Conservation (phyloP, 2,888 invertebrate genomes). For the Merodon equestris region DNA sequence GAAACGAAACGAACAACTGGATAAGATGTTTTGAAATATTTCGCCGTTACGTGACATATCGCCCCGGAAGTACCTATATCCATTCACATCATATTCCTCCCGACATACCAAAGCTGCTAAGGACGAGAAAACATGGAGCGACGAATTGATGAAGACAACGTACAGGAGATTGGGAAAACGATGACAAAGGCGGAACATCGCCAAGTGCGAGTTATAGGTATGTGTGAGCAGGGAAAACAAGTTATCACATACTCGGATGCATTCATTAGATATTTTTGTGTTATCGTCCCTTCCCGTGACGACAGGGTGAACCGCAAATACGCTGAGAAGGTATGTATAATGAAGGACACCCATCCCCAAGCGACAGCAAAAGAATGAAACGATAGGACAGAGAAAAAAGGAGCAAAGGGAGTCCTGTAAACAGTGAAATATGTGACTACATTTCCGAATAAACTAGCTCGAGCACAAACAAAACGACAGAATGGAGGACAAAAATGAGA, state of each 20-base stretch:
- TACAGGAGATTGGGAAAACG: background rate
- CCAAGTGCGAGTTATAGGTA: constrained; percentile 20
- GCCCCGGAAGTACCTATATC: constrained; percentile 2
- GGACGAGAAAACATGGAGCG: background rate
- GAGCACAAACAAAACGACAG: constrained; percentile 17
- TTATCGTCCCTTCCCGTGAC: constrained; percentile 20
- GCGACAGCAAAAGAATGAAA: constrained; percentile 10
- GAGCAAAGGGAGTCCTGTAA: constrained; percentile 41
- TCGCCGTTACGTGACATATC: constrained; percentile 39
- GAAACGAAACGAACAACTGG: constrained; percentile 40
- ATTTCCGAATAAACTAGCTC: constrained; percentile 62
- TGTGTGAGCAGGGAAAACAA: constrained; percentile 42
- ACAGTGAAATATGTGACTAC: constrained; percentile 61
- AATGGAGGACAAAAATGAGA: too few species aligned
- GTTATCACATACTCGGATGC: constrained; percentile 55
- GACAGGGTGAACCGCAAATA: constrained; percentile 37
- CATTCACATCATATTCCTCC: constrained; percentile 31
- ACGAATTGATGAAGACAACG: constrained; percentile 1
- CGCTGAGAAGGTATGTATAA: constrained; percentile 25
- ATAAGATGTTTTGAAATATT: constrained; percentile 53
- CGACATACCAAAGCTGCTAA: constrained; percentile 4
- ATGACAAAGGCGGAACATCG: constrained; percentile 17
- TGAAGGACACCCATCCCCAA: constrained; percentile 55
- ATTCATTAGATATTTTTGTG: constrained; percentile 56
- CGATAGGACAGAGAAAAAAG: background rate